Evolutionary conservation across 53 echinoderm and acorn worm species (phyloP).

Genomic region (Crossaster papposus): DNA sequence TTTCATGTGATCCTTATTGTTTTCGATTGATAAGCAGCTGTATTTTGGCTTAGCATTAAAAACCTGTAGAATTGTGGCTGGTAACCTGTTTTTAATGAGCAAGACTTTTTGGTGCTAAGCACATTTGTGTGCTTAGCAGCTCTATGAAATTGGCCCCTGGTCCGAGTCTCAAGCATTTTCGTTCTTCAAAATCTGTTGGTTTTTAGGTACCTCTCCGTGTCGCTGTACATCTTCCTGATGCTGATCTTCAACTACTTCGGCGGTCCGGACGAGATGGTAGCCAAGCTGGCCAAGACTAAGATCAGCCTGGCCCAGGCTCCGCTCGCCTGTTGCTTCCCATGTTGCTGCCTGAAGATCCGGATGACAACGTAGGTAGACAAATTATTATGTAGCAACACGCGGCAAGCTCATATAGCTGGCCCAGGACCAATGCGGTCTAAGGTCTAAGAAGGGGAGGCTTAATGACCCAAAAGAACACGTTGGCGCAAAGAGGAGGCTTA

Average conservation of each 20-base stretch:
- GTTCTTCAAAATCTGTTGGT: too few relatives aligned
- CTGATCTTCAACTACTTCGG: constrained; percentile 78
- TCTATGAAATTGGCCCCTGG: too few relatives aligned
- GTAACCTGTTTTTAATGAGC: too few relatives aligned
- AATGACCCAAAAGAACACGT: too few relatives aligned
- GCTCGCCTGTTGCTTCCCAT: constrained; percentile 69
- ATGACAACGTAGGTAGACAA: constrained; percentile 63
- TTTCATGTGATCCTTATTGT: too few relatives aligned
- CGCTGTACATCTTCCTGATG: constrained; percentile 79
- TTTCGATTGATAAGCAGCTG: too few relatives aligned
- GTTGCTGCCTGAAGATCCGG: constrained; percentile 59
- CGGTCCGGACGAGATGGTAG: constrained; percentile 68
- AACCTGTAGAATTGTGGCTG: too few relatives aligned
- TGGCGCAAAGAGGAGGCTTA: too few relatives aligned
- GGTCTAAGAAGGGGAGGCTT: background rate
- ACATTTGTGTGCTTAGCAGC: too few relatives aligned
- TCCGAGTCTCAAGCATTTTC: too few relatives aligned
- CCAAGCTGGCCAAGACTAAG: constrained; percentile 36
- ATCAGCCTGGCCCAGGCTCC: constrained; percentile 72
- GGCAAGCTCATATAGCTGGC: background rate
- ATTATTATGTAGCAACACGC: background rate
- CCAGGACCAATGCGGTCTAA: background rate
- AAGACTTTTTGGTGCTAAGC: too few relatives aligned
- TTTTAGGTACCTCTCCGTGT: constrained; percentile 66
- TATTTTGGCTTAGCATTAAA: too few relatives aligned